Conservation (phyloP, 1,140 invertebrate species). For the Carcinoscorpius rotundicauda region DNA sequence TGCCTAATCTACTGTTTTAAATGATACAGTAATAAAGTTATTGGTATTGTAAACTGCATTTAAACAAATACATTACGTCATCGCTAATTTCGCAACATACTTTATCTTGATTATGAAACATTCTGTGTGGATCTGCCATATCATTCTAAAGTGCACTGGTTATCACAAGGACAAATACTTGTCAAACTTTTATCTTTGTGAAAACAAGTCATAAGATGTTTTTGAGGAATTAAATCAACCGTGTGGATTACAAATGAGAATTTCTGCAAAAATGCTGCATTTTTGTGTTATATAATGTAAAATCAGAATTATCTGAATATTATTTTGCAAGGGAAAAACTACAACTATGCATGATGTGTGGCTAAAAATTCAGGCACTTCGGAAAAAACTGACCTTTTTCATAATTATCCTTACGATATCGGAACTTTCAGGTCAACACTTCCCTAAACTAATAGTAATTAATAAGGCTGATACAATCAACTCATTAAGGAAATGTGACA, state of each 20-base stretch:
- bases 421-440: not conserved
- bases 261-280: not conserved
- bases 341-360: too few species aligned
- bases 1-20: not conserved
- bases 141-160: too few species aligned
- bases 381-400: not conserved
- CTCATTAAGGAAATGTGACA: not conserved
- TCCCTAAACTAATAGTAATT: not conserved
- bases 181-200: not conserved
- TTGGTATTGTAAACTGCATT: not conserved
- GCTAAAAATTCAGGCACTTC: too few species aligned
- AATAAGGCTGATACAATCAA: not conserved
- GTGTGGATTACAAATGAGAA: not conserved
- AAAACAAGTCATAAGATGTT: not conserved
- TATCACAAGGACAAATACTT: not conserved
- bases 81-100: not conserved
- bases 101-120: not conserved
- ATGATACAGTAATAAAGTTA: not conserved
- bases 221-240: not conserved
- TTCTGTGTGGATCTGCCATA: conserved; percentile 1
- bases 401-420: not conserved
- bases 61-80: not conserved
- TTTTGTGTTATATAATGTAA: conserved; percentile 2
- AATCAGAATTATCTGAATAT: too few species aligned
- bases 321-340: not conserved